A percentile compares a stretch with the other conserved stretches of the same genome.
Conservation (phyloP, 1,140 invertebrate species). For the Thaumetopoea pityocampa region DNA sequence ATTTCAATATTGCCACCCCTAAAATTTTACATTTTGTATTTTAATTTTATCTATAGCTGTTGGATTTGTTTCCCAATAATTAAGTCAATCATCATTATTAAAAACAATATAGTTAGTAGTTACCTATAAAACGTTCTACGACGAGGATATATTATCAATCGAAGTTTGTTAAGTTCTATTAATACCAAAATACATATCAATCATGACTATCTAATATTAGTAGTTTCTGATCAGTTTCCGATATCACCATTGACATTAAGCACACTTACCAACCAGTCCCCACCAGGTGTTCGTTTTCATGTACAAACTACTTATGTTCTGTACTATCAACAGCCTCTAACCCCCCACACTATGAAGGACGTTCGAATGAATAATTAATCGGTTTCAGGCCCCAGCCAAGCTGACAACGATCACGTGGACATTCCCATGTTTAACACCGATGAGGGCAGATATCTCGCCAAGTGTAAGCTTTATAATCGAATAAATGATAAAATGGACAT, state of each 20-base stretch:
- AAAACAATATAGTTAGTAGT: no score
- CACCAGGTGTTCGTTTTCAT: conserved; percentile 31
- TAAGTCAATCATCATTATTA: no score
- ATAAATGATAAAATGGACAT: conserved; percentile 29
- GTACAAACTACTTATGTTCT: conserved; percentile 36
- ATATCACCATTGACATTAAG: conserved; percentile 15
- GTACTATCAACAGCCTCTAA: conserved; percentile 7
- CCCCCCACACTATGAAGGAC: conserved; percentile 42
- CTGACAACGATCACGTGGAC: conserved; percentile 78
- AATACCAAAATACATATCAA: conserved; percentile 30
- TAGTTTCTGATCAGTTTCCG: conserved; percentile 20
- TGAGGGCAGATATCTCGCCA: conserved; percentile 88
- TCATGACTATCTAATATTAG: conserved; percentile 25
- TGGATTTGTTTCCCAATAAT: no score
- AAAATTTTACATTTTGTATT: no score
- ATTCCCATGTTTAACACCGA: conserved; percentile 86
- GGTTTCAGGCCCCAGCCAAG: conserved; percentile 68
- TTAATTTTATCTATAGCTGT: no score
- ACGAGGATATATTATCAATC: no score
- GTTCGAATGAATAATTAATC: conserved; percentile 60
- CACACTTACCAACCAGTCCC: conserved; percentile 14
- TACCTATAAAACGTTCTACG: no score
- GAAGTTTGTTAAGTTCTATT: no score
- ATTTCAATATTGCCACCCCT: no score
- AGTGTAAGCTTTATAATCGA: conserved; percentile 78